These are phyloP conservation scores for Labrus mixtus DNA, from an alignment of 2,113 vertebrate genomes.

Conservation along the genomic window DNA sequence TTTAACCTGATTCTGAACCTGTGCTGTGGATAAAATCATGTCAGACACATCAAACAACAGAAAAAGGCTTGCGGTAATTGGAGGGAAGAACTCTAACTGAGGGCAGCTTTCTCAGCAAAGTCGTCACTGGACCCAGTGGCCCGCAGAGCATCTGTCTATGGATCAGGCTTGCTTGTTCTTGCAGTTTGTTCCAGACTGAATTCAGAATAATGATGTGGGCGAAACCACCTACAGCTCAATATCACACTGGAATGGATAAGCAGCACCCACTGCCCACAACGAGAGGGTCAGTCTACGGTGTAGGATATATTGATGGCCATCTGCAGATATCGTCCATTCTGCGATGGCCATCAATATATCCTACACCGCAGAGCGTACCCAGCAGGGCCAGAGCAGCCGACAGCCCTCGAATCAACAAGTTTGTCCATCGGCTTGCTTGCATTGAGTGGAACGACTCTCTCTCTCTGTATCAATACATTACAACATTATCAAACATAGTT, in stretches of 20 bases:
- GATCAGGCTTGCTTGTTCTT: not conserved
- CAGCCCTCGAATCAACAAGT: not conserved
- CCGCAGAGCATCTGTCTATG: not conserved
- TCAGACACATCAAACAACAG: not conserved
- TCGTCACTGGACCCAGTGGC: not conserved
- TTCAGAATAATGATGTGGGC: not conserved
- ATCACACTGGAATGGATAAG: slow-evolving; percentile 6
- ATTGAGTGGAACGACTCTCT: not conserved
- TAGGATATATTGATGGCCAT: too few relatives aligned
- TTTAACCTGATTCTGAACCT: slow-evolving; percentile 17
- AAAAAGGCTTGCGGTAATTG: not conserved
- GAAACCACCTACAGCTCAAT: slow-evolving; percentile 3
- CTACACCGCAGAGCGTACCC: not conserved
- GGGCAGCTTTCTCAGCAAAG: not conserved
- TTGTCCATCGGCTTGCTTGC: not conserved
- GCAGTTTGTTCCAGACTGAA: not conserved
- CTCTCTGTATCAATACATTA: too few relatives aligned
- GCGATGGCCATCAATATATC: slow-evolving; percentile 21
- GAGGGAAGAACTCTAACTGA: not conserved
- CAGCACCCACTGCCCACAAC: not conserved
- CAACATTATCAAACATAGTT: too few relatives aligned
- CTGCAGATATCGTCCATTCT: slow-evolving; percentile 2
- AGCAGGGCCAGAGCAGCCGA: not conserved
- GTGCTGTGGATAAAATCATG: not conserved
- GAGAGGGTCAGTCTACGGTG: not conserved